These are phyloP conservation scores for Seriola dumerili DNA, from an alignment of 2,113 vertebrate genomes.

Conservation along the genomic window DNA sequence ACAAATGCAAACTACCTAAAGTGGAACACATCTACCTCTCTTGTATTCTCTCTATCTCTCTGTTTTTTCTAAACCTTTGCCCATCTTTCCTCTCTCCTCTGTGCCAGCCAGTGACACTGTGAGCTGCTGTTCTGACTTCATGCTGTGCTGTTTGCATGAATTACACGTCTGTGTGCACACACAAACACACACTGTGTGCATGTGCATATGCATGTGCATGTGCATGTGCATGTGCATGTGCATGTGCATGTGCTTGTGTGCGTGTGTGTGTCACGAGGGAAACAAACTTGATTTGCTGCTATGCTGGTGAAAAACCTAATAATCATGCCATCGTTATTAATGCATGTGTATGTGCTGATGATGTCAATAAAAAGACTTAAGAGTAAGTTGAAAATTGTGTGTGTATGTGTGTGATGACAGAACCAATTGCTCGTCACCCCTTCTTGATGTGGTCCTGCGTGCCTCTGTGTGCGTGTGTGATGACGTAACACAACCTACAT, in stretches of 20 bases:
- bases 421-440: background rate
- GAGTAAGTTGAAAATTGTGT: background rate
- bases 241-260: background rate
- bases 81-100: constrained; percentile 27
- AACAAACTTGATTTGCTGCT: constrained; percentile 36
- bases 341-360: background rate
- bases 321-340: background rate
- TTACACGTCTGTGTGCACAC: constrained; percentile 23
- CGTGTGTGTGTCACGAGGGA: background rate
- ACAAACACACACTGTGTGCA: constrained; percentile 1
- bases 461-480: constrained; percentile 3
- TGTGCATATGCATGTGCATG: background rate
- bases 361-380: background rate
- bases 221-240: background rate
- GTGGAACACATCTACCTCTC: background rate
- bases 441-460: background rate
- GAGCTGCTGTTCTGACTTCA: constrained; percentile 30
- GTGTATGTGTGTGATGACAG: constrained; percentile 6
- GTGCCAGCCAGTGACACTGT: constrained; percentile 27
- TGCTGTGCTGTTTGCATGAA: constrained; percentile 42
- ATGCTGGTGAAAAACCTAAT: constrained; percentile 14
- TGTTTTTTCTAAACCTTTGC: constrained; percentile 12
- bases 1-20: background rate
- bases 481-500: constrained; percentile 56
- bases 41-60: constrained; percentile 9